phyloP scores from a whole-genome alignment of 2,113 vertebrate species.

The Felis chaus region DNA sequence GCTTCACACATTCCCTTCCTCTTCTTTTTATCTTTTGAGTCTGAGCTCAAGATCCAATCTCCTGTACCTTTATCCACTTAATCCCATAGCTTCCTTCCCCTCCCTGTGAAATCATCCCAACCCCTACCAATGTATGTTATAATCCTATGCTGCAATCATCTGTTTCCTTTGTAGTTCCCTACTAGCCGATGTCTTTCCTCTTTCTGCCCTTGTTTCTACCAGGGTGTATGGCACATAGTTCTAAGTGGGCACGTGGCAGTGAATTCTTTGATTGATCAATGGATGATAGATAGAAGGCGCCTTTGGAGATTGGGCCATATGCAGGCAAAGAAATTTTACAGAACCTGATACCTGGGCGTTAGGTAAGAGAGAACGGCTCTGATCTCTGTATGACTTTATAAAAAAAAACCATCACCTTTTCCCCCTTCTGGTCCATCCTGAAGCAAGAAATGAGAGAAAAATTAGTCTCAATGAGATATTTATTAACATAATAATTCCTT shows the following conservation, averaged over 20 bases:
- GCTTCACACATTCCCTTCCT: background rate
- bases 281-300: background rate
- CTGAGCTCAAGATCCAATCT: background rate
- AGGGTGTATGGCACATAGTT: background rate
- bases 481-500: background rate
- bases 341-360: background rate
- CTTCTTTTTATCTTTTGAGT: background rate
- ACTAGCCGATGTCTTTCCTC: background rate
- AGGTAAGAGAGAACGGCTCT: background rate
- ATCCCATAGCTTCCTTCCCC: background rate
- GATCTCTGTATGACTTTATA: background rate
- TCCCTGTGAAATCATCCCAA: background rate
- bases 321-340: background rate
- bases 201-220: background rate
- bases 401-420: background rate
- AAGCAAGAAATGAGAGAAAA: background rate
- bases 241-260: background rate
- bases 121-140: background rate
- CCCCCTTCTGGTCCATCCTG: background rate
- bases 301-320: fast-evolving
- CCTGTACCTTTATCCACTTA: background rate
- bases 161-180: background rate
- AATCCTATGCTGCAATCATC: background rate
- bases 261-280: background rate
- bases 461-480: background rate